Percentiles rank a stretch among this genome's conserved stretches.
Conservation (phyloP, 1,140 invertebrate genomes). For the Mycetomoellerius zeteki region DNA sequence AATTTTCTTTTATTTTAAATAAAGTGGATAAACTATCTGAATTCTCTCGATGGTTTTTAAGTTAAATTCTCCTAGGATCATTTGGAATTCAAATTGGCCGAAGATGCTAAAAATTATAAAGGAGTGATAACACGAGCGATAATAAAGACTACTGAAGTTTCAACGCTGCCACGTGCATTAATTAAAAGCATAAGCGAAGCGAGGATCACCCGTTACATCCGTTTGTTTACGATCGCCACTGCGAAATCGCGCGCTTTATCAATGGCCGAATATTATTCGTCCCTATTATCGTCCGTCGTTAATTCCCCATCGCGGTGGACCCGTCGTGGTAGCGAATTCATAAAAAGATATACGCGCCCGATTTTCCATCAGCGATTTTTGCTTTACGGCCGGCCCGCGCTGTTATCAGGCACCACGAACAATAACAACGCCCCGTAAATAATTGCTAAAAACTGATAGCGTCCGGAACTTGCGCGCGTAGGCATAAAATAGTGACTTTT, state of each 20-base stretch:
- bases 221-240: conserved; percentile 46
- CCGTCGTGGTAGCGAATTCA: conserved; percentile 48
- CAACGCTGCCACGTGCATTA: conserved; percentile 2
- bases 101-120: conserved; percentile 14
- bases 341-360: conserved; percentile 51
- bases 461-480: conserved; percentile 12
- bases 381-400: conserved; percentile 47
- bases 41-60: background rate
- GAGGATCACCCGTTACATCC: conserved; percentile 64
- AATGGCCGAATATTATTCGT: conserved; percentile 44
- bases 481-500: conserved; percentile 8
- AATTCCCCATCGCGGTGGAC: conserved; percentile 23
- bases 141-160: conserved; percentile 22
- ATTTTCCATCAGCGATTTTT: conserved; percentile 53
- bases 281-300: conserved; percentile 43
- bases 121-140: background rate
- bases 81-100: background rate
- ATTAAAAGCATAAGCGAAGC: conserved; percentile 28
- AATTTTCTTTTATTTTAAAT: background rate
- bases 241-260: conserved; percentile 56
- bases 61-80: conserved; percentile 6
- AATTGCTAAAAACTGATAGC: conserved; percentile 59
- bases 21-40: background rate
- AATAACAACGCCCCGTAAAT: conserved; percentile 57
- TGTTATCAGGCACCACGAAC: conserved; percentile 36